These are phyloP conservation scores for Lepidurus apus DNA, from an alignment of 1,140 invertebrate genomes.

Conservation along the genomic window DNA sequence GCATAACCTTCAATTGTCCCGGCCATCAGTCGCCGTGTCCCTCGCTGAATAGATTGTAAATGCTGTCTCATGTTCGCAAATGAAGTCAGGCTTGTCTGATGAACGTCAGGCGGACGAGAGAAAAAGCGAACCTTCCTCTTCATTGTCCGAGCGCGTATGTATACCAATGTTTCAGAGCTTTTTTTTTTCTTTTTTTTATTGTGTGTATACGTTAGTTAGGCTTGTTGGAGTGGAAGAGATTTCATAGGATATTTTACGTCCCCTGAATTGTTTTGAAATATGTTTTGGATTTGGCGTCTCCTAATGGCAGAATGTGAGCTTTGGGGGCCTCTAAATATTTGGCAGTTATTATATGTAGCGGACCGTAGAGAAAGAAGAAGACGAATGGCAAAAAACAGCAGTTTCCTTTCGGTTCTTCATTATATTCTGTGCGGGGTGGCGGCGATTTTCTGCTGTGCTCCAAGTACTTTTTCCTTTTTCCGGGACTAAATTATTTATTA, in stretches of 20 bases:
- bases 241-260: no score
- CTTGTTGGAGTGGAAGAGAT: no score
- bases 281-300: no score
- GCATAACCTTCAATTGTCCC: slow-evolving; percentile 11
- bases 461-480: neutral
- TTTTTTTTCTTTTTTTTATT: no score
- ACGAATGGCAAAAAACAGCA: no score
- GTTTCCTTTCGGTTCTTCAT: neutral
- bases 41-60: neutral
- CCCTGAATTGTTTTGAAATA: no score
- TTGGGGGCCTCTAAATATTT: no score
- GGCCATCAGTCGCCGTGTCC: neutral
- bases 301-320: no score
- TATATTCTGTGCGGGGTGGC: neutral
- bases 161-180: neutral
- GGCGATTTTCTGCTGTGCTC: neutral
- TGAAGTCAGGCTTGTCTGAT: slow-evolving; percentile 11
- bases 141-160: neutral
- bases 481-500: neutral
- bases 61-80: slow-evolving; percentile 21
- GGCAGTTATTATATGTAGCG: no score
- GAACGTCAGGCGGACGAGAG: neutral
- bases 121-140: slow-evolving; percentile 1
- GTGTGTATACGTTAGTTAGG: no score
- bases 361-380: no score